These are phyloP conservation scores for Gasterosteus nipponicus DNA, from an alignment of 2,113 vertebrate species.

Conservation along the genomic window DNA sequence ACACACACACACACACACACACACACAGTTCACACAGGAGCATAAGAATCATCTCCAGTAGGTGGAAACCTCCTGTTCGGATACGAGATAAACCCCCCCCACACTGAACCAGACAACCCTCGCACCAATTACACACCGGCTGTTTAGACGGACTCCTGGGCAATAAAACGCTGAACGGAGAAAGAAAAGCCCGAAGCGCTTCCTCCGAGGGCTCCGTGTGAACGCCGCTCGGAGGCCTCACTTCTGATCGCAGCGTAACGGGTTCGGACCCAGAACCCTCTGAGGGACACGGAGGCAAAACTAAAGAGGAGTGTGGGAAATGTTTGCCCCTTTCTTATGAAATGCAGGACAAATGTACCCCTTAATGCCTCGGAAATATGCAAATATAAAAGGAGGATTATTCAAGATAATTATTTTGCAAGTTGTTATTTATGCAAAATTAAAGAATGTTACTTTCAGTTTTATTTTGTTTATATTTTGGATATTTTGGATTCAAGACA, in stretches of 20 bases:
- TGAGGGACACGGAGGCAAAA: neutral
- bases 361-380: neutral
- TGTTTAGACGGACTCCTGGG: neutral
- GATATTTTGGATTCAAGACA: neutral
- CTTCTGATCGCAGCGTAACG: neutral
- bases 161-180: neutral
- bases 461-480: too few relatives aligned
- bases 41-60: constrained; percentile 2
- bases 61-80: neutral
- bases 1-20: too few relatives aligned
- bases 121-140: neutral
- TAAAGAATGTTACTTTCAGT: neutral
- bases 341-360: neutral
- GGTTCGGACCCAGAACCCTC: neutral
- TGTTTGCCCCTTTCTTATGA: neutral
- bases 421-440: neutral
- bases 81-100: constrained; percentile 2
- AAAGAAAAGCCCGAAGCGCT: neutral
- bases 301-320: neutral
- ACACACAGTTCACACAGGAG: too few relatives aligned
- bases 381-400: neutral
- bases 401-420: neutral
- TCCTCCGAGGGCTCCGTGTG: neutral
- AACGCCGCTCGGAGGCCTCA: neutral
- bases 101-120: neutral